Percentiles rank a stretch among this genome's conserved stretches.
phyloP scores from a whole-genome alignment of 2,113 vertebrate species.

The Motacilla alba region DNA sequence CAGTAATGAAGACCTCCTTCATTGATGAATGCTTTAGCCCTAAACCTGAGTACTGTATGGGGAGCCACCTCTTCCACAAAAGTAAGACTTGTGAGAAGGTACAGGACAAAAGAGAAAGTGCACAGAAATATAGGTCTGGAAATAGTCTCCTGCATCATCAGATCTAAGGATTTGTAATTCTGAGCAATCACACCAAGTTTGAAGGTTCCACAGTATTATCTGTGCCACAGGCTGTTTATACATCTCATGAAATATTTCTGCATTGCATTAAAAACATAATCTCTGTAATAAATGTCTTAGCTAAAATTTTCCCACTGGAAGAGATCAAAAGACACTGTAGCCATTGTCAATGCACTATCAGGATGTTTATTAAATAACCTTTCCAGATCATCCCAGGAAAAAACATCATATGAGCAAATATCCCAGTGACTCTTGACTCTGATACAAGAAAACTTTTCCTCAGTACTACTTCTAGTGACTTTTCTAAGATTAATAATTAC shows the following conservation, averaged over 20 bases:
- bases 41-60: neutral
- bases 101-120: neutral
- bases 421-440: neutral
- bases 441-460: neutral
- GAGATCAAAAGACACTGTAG: neutral
- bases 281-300: neutral
- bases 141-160: neutral
- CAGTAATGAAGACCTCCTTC: neutral
- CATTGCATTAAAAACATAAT: neutral
- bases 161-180: neutral
- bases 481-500: neutral
- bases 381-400: neutral
- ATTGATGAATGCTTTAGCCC: neutral
- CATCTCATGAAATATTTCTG: neutral
- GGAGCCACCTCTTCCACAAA: neutral
- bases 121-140: neutral
- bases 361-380: neutral
- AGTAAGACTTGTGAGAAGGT: neutral
- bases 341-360: neutral
- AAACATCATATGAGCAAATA: neutral
- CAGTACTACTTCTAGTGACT: neutral
- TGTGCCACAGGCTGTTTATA: neutral
- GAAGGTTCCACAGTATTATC: neutral
- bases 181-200: neutral
- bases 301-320: neutral